Evolutionary conservation across 2,113 vertebrate genomes (phyloP).

Genomic region (Xyrauchen texanus): DNA sequence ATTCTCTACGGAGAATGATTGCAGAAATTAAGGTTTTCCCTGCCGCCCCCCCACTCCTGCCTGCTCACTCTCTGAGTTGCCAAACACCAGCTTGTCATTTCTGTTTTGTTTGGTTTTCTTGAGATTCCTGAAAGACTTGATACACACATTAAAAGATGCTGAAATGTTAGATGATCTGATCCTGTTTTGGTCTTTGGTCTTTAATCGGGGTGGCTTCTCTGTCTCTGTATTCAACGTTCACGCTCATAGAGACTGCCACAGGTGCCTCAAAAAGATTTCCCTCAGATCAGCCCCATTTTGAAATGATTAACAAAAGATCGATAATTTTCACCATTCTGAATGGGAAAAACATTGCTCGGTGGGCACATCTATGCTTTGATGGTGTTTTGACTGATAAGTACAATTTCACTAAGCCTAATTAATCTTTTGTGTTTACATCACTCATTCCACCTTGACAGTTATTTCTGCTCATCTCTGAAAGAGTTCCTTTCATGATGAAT

Average conservation of each 20-base stretch:
- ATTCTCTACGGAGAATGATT: conserved; percentile 55
- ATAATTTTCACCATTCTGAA: conserved; percentile 16
- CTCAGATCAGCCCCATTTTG: conserved; percentile 42
- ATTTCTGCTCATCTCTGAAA: conserved; percentile 68
- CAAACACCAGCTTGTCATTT: conserved; percentile 65
- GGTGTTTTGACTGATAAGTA: conserved; percentile 52
- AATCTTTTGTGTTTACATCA: conserved; percentile 73
- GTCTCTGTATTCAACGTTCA: conserved; percentile 70
- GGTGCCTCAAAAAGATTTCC: conserved; percentile 54
- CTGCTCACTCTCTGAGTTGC: conserved; percentile 58
- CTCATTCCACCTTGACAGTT: conserved; percentile 72
- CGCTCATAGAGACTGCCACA: conserved; percentile 72
- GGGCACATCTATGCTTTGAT: conserved; percentile 59
- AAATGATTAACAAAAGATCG: conserved; percentile 56
- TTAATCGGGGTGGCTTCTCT: conserved; percentile 74
- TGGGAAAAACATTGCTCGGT: conserved; percentile 49
- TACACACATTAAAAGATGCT: conserved; percentile 68
- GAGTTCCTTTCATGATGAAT: conserved; percentile 72
- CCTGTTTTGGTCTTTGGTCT: conserved; percentile 70
- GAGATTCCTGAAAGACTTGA: conserved; percentile 66
- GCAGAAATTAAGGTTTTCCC: conserved; percentile 52
- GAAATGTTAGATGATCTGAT: conserved; percentile 71
- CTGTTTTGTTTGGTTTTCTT: conserved; percentile 70
- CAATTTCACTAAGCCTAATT: conserved; percentile 64
- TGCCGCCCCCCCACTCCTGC: conserved; percentile 43